A percentile compares a stretch with the other conserved stretches of the same genome.
These are phyloP conservation scores for Unio delphinus DNA, from an alignment of 2,888 invertebrate species.

Conservation along the genomic window DNA sequence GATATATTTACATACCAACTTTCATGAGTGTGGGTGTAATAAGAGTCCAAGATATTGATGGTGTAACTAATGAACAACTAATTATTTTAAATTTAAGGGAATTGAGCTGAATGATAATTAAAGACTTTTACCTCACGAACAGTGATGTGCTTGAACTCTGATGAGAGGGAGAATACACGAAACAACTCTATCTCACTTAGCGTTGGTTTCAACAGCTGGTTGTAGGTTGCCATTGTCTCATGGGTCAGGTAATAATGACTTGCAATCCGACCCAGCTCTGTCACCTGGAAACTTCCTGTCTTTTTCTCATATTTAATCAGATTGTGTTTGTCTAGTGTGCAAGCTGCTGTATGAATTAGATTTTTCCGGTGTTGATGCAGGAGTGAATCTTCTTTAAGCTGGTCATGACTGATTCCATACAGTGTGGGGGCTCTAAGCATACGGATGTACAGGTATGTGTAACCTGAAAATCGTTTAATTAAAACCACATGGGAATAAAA, in stretches of 20 bases:
- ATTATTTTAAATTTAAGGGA: too few species aligned
- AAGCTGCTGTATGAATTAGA: slow-evolving; percentile 94
- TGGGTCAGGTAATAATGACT: slow-evolving; percentile 98
- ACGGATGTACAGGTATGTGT: slow-evolving; percentile 95
- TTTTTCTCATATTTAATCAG: slow-evolving; percentile 93
- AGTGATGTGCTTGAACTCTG: slow-evolving; percentile 93
- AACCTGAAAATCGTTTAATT: slow-evolving; percentile 74
- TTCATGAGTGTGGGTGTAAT: too few species aligned
- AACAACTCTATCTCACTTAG: slow-evolving; percentile 98
- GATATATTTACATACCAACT: too few species aligned
- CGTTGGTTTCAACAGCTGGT: slow-evolving; percentile 95
- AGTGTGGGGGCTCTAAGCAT: slow-evolving; percentile 92
- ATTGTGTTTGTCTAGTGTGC: slow-evolving; percentile 92
- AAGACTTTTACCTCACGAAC: slow-evolving; percentile 75
- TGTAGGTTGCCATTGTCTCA: slow-evolving; percentile 97
- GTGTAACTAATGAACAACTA: too few species aligned
- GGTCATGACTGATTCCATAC: slow-evolving; percentile 83
- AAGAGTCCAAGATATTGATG: too few species aligned
- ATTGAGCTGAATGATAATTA: too few species aligned
- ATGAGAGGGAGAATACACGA: slow-evolving; percentile 96
- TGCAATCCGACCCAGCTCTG: slow-evolving; percentile 96
- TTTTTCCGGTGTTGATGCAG: slow-evolving; percentile 94
- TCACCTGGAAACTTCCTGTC: slow-evolving; percentile 89
- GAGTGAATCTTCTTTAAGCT: slow-evolving; percentile 84
- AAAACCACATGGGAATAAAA: neutral